Base-by-base conservation (phyloP, 2,888 invertebrate genomes). In the Liodrosophila aerea region DNA sequence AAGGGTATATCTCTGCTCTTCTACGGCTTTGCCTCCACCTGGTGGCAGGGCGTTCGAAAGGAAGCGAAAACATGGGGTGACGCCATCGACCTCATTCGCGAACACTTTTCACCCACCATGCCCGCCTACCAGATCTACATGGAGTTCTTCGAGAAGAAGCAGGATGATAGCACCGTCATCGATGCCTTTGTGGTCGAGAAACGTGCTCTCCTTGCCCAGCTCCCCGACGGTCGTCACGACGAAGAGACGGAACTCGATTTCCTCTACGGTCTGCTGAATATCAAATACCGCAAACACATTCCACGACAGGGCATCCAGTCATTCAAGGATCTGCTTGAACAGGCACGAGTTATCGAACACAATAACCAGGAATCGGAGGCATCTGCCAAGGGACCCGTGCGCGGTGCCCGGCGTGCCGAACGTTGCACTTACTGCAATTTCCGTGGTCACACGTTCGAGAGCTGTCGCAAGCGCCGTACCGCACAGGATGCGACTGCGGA, bases 11-110 rank as follows among this genome's bases (percentile, higher is more conserved):
- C 88, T 9, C 64, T 88, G 52, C 70, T 88, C 4, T 84, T 88
- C 57, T 74, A 37, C 12, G 87, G 87, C 22, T 61, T 87, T 15
- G 88, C 89, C 4, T 86, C 85, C 7, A 87, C 83, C 13, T 89
- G 89, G 89, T 88, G 88, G 88, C 88, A 88, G 68, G 88, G 88
- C 46, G 86, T 89, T 0, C 82, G 86, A 18, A 85, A 85, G 53
- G 89, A 88, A 64, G 89, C 88, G 5, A 77, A 84, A 44, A 84
- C 84, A n/a, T 89, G 89, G 88, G 71, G 68, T 5, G 88, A 88
- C n/a, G 89, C 73, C 30, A 72, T 89, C 39, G 73, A 36, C 1
- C 73, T 88, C 9, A 78, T 88, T 34, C 86, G 89, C 2, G 89
- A 87, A 29, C 88, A 89, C 60, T 88, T 88, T 50, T 88, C 89